Evolutionary conservation across 2,113 vertebrate genomes (phyloP).

Genomic region (Phaethon lepturus): DNA sequence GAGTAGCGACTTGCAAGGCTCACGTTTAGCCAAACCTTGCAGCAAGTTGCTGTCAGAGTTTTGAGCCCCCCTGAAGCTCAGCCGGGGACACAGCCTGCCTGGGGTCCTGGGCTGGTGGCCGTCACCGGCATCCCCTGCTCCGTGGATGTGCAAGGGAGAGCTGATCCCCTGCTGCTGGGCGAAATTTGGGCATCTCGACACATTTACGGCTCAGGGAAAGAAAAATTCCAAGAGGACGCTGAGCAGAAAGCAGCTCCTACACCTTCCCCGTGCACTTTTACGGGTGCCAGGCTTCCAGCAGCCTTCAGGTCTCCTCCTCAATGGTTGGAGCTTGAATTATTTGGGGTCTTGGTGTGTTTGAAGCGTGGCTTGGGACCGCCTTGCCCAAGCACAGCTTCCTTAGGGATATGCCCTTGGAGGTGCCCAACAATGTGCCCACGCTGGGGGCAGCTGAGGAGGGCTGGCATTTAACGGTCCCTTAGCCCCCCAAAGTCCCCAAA

Average conservation of each 20-base stretch:
- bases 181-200: not conserved
- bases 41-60: not conserved
- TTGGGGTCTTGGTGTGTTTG: not conserved
- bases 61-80: not conserved
- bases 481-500: not conserved
- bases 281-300: not conserved
- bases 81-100: not conserved
- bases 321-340: not conserved
- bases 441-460: not conserved
- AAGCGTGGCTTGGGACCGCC: not conserved
- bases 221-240: not conserved
- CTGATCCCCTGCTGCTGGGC: not conserved
- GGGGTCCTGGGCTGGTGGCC: not conserved
- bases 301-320: not conserved
- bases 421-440: not conserved
- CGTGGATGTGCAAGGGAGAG: not conserved
- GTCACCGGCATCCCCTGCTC: not conserved
- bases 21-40: not conserved
- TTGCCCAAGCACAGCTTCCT: not conserved
- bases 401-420: not conserved
- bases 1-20: not conserved
- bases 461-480: not conserved
- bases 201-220: not conserved
- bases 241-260: not conserved
- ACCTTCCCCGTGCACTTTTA: not conserved